A percentile compares a stretch with the other conserved stretches of the same genome.
phyloP scores from a whole-genome alignment of 2,113 vertebrate species.

The Triplophysa tibetana region DNA sequence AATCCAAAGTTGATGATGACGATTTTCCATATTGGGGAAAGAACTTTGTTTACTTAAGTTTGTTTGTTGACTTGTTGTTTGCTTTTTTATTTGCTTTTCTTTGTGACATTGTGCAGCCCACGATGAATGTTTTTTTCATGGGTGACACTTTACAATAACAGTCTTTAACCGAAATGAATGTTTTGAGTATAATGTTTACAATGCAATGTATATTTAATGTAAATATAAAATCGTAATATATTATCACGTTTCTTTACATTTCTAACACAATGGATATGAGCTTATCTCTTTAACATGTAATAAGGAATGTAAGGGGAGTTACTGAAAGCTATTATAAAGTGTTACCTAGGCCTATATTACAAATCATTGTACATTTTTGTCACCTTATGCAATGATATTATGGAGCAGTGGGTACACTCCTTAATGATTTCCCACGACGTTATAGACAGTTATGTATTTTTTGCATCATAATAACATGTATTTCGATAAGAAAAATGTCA shows the following conservation, averaged over 20 bases:
- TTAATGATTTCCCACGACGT: not conserved
- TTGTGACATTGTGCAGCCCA: conserved; percentile 2
- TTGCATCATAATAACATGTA: not conserved
- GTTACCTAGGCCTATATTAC: not conserved
- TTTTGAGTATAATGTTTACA: not conserved
- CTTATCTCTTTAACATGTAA: not conserved
- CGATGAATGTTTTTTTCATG: conserved; percentile 16
- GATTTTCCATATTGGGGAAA: conserved; percentile 42
- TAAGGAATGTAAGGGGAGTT: not conserved
- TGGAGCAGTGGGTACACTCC: conserved; percentile 27
- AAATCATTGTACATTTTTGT: conserved; percentile 23
- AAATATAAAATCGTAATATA: conserved; percentile 1
- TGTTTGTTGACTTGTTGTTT: conserved; percentile 14
- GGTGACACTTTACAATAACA: conserved; percentile 28
- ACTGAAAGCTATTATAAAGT: conserved; percentile 37
- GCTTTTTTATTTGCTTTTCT: conserved; percentile 1
- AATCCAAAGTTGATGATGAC: conserved; percentile 49
- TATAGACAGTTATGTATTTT: not conserved
- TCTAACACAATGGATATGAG: not conserved
- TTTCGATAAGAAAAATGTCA: not conserved
- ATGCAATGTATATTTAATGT: conserved; percentile 10
- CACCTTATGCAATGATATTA: conserved; percentile 4
- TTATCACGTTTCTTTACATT: not conserved
- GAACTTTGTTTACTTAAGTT: conserved; percentile 36
- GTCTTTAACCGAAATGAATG: not conserved